Conservation (phyloP, 2,888 invertebrate genomes). For the Chironomus tentans region DNA sequence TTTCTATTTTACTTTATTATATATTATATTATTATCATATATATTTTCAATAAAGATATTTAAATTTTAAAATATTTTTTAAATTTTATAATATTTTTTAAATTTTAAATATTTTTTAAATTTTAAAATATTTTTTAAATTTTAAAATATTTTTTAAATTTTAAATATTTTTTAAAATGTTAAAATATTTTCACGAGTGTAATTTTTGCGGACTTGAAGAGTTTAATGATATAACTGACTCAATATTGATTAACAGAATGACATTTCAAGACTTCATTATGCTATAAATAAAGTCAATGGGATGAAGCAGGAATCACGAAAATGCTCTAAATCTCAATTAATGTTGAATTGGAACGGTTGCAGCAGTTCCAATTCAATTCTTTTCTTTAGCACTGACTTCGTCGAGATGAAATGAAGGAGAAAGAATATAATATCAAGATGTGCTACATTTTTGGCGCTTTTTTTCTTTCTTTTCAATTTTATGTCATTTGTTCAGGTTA, state of each 20-base stretch:
- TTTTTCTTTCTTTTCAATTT: background rate
- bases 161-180: too few relatives aligned
- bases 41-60: too few relatives aligned
- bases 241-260: background rate
- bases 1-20: too few relatives aligned
- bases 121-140: too few relatives aligned
- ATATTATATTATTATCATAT: too few relatives aligned
- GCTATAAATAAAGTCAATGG: background rate
- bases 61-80: too few relatives aligned
- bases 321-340: constrained; percentile 10
- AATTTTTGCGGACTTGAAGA: too few relatives aligned
- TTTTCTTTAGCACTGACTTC: background rate
- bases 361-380: background rate
- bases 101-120: too few relatives aligned
- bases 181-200: too few relatives aligned
- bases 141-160: too few relatives aligned
- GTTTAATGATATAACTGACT: background rate
- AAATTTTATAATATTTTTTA: too few relatives aligned
- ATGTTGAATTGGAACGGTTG: background rate
- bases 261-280: background rate
- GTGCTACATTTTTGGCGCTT: background rate
- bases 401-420: background rate
- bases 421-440: constrained; percentile 1
- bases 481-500: background rate
- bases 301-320: constrained; percentile 5